A percentile compares a stretch with the other conserved stretches of the same genome.
These are phyloP conservation scores for Mesopsocus fuscifrons DNA, from an alignment of 2,888 invertebrate species.

Conservation along the genomic window DNA sequence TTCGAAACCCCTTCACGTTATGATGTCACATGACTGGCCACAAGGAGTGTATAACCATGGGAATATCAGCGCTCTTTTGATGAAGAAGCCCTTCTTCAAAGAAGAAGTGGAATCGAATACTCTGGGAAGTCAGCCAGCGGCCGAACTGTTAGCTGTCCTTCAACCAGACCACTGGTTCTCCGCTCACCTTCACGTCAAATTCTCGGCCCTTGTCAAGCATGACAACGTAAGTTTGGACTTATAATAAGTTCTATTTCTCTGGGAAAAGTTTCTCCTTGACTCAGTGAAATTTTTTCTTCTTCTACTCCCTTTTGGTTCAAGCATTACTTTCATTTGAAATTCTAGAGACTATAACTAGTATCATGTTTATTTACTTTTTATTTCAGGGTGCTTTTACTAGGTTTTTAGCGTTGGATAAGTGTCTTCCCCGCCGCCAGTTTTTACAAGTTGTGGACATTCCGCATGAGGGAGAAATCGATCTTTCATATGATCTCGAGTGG, in stretches of 20 bases:
- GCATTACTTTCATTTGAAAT: too few species aligned
- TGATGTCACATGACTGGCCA: constrained; percentile 97
- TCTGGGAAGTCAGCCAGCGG: constrained; percentile 75
- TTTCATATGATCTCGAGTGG: constrained; percentile 88
- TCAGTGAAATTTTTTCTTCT: too few species aligned
- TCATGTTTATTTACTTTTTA: too few species aligned
- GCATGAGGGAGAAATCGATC: constrained; percentile 32
- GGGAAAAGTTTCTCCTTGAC: too few species aligned
- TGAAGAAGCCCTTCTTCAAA: constrained; percentile 60
- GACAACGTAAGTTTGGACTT: constrained; percentile 25
- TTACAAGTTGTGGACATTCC: constrained; percentile 57
- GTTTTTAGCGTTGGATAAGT: constrained; percentile 93
- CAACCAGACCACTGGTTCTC: constrained; percentile 91
- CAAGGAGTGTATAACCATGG: constrained; percentile 71
- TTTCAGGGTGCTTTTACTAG: constrained; percentile 34
- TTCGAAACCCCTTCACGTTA: constrained; percentile 52
- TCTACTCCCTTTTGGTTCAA: too few species aligned
- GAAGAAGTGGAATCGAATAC: constrained; percentile 61
- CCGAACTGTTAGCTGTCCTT: constrained; percentile 58
- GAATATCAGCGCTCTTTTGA: constrained; percentile 48
- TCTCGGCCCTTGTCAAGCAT: constrained; percentile 73
- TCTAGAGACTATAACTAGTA: too few species aligned
- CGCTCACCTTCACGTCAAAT: constrained; percentile 93
- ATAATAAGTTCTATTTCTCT: not conserved
- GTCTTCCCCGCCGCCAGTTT: constrained; percentile 73